Percentiles rank a stretch among this genome's conserved stretches.
phyloP scores from a whole-genome alignment of 92 coral and sea anemone species.

The Desmophyllum pertusum region DNA sequence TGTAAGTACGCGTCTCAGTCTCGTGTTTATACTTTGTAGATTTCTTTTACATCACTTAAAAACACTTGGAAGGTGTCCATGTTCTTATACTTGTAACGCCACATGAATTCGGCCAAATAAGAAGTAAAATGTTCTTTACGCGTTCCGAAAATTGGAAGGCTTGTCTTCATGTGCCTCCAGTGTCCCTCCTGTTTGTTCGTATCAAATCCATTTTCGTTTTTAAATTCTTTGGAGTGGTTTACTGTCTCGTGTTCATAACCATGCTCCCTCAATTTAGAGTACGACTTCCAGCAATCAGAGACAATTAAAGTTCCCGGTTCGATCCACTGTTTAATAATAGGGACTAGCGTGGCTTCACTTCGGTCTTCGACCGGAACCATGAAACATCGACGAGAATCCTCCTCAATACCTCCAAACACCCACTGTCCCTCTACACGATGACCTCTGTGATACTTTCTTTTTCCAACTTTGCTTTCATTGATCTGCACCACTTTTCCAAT shows the following conservation, averaged over 20 bases:
- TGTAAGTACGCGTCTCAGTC: no score
- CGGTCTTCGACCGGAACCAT: constrained; percentile 42
- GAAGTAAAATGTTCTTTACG: no score
- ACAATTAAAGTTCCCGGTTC: constrained; percentile 23
- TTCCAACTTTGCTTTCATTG: constrained; percentile 35
- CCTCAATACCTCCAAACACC: constrained; percentile 53
- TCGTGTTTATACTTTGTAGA: no score
- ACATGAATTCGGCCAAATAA: no score
- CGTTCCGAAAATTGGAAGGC: no score
- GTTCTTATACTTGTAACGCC: no score
- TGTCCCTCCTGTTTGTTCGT: not conserved
- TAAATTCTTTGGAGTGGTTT: no score
- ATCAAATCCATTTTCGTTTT: no score
- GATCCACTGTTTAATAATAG: constrained; percentile 27
- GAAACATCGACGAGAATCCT: constrained; percentile 43
- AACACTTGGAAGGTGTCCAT: no score
- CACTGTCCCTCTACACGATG: constrained; percentile 49
- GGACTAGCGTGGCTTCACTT: constrained; percentile 38
- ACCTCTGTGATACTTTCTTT: constrained; percentile 38
- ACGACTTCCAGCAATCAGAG: constrained; percentile 32
- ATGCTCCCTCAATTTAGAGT: constrained; percentile 1
- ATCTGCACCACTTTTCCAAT: constrained; percentile 30
- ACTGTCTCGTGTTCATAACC: no score
- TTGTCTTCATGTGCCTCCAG: not conserved
- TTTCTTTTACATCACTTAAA: no score